Percentiles rank a stretch among this genome's conserved stretches.
Conservation (phyloP, 2,888 invertebrate species). For the Dyspetes luteomarginatus region DNA sequence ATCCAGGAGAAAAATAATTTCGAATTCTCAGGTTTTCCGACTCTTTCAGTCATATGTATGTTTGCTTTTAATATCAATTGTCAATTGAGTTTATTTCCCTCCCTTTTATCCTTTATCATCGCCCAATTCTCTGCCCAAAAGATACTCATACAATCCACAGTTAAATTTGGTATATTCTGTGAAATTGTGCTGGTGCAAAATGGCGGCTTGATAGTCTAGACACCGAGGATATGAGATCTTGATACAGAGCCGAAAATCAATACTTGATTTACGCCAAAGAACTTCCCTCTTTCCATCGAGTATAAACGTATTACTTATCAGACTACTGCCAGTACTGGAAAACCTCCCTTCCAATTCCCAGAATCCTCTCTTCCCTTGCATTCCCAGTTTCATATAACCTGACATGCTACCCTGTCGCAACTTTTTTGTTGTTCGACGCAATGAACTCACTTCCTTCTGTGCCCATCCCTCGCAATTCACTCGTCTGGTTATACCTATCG, state of each 20-base stretch:
- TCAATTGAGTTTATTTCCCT: no score
- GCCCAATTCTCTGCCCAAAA: no score
- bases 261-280: constrained; percentile 54
- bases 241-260: constrained; percentile 46
- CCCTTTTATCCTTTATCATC: no score
- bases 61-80: no score
- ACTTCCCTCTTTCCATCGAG: constrained; percentile 40
- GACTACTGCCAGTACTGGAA: constrained; percentile 20
- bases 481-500: neutral
- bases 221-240: constrained; percentile 2
- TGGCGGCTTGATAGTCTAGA: constrained; percentile 9
- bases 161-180: no score
- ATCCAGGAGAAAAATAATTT: no score
- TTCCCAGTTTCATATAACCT: neutral
- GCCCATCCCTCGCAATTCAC: constrained; percentile 16
- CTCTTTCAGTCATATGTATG: no score
- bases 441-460: constrained; percentile 24
- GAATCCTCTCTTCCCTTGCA: constrained; percentile 1
- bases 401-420: constrained; percentile 33
- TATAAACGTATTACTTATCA: constrained; percentile 59
- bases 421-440: constrained; percentile 51
- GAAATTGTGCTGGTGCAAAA: no score
- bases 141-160: no score
- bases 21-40: no score
- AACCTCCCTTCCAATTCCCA: constrained; percentile 3